Percentiles rank a stretch among this genome's conserved stretches.
Evolutionary conservation across 2,888 invertebrate species (phyloP).

Genomic region (Graphium colonna): DNA sequence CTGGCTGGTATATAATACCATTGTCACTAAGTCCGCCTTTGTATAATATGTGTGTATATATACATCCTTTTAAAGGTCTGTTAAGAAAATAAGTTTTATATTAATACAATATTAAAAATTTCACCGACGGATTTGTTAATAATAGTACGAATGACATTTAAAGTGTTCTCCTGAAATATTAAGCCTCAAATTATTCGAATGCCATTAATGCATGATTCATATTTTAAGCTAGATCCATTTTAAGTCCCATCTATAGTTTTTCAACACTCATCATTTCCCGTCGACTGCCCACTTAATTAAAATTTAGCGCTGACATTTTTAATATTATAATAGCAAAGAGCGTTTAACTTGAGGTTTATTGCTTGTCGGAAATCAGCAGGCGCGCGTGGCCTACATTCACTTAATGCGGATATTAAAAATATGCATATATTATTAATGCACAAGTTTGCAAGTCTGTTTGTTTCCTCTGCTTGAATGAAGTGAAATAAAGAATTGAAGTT

Average conservation of each 20-base stretch:
- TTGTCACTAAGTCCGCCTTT: too few species aligned
- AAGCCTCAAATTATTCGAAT: background rate
- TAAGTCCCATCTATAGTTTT: background rate
- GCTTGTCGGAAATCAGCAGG: conserved; percentile 15
- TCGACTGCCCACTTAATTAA: conserved; percentile 15
- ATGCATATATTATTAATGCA: background rate
- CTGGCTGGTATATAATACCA: too few species aligned
- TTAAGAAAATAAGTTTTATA: too few species aligned
- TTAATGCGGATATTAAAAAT: background rate
- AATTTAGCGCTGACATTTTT: conserved; percentile 15
- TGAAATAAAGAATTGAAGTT: too few species aligned
- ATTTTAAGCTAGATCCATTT: background rate
- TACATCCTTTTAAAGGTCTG: too few species aligned
- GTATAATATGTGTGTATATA: too few species aligned
- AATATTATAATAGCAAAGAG: conserved; percentile 18
- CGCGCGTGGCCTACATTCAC: conserved; percentile 9
- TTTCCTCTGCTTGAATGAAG: background rate
- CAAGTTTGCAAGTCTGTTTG: background rate
- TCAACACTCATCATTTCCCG: background rate
- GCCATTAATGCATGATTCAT: background rate
- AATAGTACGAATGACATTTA: too few species aligned
- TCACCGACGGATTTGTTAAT: too few species aligned
- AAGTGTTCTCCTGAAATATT: background rate
- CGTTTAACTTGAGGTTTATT: conserved; percentile 14
- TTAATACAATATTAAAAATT: too few species aligned